phyloP scores from a whole-genome alignment of 2,113 vertebrate genomes.

The Callocephalon fimbriatum region DNA sequence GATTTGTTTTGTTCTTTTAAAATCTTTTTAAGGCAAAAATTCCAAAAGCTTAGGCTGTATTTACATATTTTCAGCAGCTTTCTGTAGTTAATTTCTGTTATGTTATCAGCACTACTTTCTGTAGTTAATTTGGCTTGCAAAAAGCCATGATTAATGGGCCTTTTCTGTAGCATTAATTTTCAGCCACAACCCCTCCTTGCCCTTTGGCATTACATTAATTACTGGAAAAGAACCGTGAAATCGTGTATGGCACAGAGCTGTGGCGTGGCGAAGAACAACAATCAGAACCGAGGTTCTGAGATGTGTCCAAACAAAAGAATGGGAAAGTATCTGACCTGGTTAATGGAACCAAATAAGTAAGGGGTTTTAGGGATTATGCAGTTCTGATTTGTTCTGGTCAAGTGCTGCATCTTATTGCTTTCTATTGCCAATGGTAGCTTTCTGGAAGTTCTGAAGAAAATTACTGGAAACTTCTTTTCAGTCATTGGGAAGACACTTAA shows the following conservation, averaged over 20 bases:
- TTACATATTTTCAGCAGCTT: slow-evolving; percentile 64
- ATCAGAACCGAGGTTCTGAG: slow-evolving; percentile 16
- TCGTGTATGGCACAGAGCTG: not conserved
- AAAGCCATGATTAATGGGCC: slow-evolving; percentile 65
- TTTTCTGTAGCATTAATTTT: slow-evolving; percentile 59
- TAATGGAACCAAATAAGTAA: not conserved
- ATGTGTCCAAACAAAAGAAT: not conserved
- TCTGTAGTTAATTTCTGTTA: slow-evolving; percentile 61
- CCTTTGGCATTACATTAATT: slow-evolving; percentile 61
- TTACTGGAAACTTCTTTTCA: not conserved
- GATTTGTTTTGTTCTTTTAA: slow-evolving; percentile 31
- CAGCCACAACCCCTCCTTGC: slow-evolving; percentile 3
- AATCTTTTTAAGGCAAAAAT: slow-evolving; percentile 12
- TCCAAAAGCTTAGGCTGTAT: slow-evolving; percentile 32
- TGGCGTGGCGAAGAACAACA: not conserved
- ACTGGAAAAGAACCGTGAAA: slow-evolving; percentile 62
- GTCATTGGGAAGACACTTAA: not conserved
- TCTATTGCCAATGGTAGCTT: not conserved
- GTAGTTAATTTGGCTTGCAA: slow-evolving; percentile 48
- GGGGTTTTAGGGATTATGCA: not conserved
- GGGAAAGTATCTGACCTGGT: not conserved
- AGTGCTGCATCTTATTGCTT: not conserved
- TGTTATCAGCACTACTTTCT: slow-evolving; percentile 68
- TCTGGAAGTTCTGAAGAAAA: not conserved
- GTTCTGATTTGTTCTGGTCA: not conserved